These are phyloP conservation scores for Sebastes ruberrimus DNA, from an alignment of 2,797 vertebrate genomes.

Conservation along the genomic window DNA sequence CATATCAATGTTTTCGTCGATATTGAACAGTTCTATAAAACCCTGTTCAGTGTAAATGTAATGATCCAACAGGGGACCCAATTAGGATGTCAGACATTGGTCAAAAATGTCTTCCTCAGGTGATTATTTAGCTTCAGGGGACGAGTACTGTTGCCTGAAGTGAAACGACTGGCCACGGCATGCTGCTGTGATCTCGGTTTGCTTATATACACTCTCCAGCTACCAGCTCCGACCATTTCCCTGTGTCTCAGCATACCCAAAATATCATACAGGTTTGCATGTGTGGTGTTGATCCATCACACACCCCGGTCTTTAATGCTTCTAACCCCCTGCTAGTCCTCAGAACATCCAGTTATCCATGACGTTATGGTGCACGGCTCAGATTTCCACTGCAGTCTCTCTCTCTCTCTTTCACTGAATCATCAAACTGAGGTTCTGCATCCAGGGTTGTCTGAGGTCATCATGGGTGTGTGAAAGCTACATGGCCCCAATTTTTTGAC, in stretches of 20 bases:
- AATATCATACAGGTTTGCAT: neutral
- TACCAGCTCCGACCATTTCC: neutral
- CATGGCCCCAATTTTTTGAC: neutral
- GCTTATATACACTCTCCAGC: neutral
- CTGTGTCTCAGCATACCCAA: neutral
- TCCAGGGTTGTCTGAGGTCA: conserved; percentile 5
- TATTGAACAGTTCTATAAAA: neutral
- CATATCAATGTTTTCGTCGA: neutral
- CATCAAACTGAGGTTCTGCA: neutral
- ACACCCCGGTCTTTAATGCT: neutral
- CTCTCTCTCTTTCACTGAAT: neutral
- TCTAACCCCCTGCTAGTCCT: conserved; percentile 8
- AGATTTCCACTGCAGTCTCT: neutral
- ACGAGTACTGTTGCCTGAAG: neutral
- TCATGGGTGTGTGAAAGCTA: neutral
- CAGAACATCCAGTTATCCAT: conserved; percentile 8
- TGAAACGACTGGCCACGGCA: too few species aligned
- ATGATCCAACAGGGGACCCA: neutral
- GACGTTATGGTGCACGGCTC: neutral
- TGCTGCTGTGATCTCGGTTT: neutral
- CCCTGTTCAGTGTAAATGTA: neutral
- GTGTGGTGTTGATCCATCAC: conserved; percentile 14
- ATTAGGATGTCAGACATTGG: neutral
- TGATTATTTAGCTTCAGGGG: neutral
- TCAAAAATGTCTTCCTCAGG: neutral